A percentile compares a stretch with the other conserved stretches of the same genome.
phyloP scores from a whole-genome alignment of 2,888 invertebrate genomes.

The Petrophora chlorosata region DNA sequence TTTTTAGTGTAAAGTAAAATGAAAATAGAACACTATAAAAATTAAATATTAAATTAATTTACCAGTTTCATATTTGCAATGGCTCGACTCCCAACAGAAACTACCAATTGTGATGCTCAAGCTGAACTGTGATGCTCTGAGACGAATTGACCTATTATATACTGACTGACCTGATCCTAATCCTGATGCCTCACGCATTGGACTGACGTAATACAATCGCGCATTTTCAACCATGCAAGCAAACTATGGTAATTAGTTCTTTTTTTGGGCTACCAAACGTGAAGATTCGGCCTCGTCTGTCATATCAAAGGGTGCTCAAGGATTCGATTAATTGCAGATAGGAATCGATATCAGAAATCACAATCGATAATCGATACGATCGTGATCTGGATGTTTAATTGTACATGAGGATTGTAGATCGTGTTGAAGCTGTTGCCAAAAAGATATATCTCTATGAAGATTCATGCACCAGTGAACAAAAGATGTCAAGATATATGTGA shows the following conservation, averaged over 20 bases:
- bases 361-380: slow-evolving; percentile 30
- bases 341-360: slow-evolving; percentile 27
- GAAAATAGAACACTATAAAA: not conserved
- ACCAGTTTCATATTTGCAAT: slow-evolving; percentile 74
- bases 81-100: slow-evolving; percentile 34
- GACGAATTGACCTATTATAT: slow-evolving; percentile 69
- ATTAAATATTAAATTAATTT: slow-evolving; percentile 42
- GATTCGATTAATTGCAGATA: slow-evolving; percentile 55
- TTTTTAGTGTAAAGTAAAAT: too few relatives aligned
- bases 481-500: not conserved
- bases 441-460: slow-evolving; percentile 3
- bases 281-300: slow-evolving; percentile 62
- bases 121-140: slow-evolving; percentile 54
- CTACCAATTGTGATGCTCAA: slow-evolving; percentile 52
- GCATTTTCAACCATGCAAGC: slow-evolving; percentile 43
- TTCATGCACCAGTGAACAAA: too few relatives aligned
- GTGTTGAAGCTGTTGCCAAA: slow-evolving; percentile 13
- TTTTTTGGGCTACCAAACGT: slow-evolving; percentile 47
- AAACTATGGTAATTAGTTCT: slow-evolving; percentile 60
- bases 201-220: slow-evolving; percentile 57
- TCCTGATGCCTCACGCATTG: slow-evolving; percentile 62
- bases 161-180: slow-evolving; percentile 58
- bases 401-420: not conserved
- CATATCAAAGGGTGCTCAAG: slow-evolving; percentile 59
- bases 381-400: slow-evolving; percentile 27